phyloP scores from a whole-genome alignment of 2,888 invertebrate species.

The Lottia scabra region DNA sequence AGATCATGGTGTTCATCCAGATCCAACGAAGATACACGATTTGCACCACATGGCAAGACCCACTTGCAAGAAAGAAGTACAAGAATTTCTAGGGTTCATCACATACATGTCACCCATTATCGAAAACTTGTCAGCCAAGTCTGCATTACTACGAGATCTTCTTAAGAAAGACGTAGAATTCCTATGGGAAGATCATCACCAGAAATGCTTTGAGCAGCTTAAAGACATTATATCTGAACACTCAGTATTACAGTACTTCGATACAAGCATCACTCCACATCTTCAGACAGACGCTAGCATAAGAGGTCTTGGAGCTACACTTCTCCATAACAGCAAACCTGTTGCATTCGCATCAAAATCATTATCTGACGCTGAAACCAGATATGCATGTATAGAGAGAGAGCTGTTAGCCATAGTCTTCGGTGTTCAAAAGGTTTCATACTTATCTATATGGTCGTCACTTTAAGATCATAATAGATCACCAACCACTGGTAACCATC shows the following conservation, averaged over 20 bases:
- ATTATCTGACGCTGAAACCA: slow-evolving; percentile 19
- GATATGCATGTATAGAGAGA: slow-evolving; percentile 31
- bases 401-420: slow-evolving; percentile 34
- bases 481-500: slow-evolving; percentile 31
- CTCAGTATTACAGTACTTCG: slow-evolving; percentile 19
- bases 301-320: slow-evolving; percentile 28
- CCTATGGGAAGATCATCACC: slow-evolving; percentile 21
- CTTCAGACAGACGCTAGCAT: slow-evolving; percentile 22
- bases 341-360: slow-evolving; percentile 26
- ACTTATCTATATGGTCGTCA: slow-evolving; percentile 24
- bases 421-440: slow-evolving; percentile 25
- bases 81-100: slow-evolving; percentile 27
- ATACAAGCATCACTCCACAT: slow-evolving; percentile 12
- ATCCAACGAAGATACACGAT: slow-evolving; percentile 23
- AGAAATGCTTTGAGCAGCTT: slow-evolving; percentile 15
- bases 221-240: slow-evolving; percentile 3
- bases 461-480: slow-evolving; percentile 25
- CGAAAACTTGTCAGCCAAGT: slow-evolving; percentile 14
- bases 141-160: slow-evolving; percentile 21
- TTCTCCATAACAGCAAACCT: slow-evolving; percentile 23
- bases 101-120: slow-evolving; percentile 27
- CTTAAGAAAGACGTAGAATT: slow-evolving; percentile 17
- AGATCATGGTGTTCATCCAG: slow-evolving; percentile 27
- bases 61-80: slow-evolving; percentile 19
- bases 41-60: slow-evolving; percentile 24